phyloP scores from a whole-genome alignment of 2,113 vertebrate genomes.

The Coptodon bakossiorum region DNA sequence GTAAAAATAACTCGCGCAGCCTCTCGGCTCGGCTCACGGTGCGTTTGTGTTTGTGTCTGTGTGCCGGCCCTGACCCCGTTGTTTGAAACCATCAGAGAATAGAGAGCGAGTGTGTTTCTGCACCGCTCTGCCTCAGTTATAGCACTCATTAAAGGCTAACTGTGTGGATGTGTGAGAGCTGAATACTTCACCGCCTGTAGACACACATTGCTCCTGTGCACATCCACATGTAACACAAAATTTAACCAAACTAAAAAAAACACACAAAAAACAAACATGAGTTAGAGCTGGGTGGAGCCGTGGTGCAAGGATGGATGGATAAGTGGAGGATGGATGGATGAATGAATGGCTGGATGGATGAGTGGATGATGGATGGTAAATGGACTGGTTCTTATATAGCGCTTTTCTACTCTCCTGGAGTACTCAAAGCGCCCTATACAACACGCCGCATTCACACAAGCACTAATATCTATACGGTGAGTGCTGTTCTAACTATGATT shows the following conservation, averaged over 20 bases:
- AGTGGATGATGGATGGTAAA: accelerated
- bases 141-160: neutral
- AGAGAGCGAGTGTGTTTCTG: neutral
- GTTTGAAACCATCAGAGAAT: neutral
- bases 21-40: neutral
- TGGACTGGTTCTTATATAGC: too few relatives aligned
- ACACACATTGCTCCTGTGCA: neutral
- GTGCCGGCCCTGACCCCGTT: neutral
- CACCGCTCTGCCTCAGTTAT: neutral
- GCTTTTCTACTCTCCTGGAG: too few relatives aligned
- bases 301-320: neutral
- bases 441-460: too few relatives aligned
- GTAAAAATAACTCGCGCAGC: conserved; percentile 10
- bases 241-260: neutral
- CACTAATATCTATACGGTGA: too few relatives aligned
- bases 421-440: too few relatives aligned
- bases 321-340: accelerated
- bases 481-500: too few relatives aligned
- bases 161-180: neutral
- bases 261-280: neutral
- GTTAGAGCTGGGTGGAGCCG: accelerated
- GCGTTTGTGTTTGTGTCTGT: neutral
- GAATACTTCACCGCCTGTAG: neutral
- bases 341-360: accelerated
- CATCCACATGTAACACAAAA: neutral